These are phyloP conservation scores for Dendrocincla fuliginosa DNA, from an alignment of 2,797 vertebrate species.

Conservation along the genomic window DNA sequence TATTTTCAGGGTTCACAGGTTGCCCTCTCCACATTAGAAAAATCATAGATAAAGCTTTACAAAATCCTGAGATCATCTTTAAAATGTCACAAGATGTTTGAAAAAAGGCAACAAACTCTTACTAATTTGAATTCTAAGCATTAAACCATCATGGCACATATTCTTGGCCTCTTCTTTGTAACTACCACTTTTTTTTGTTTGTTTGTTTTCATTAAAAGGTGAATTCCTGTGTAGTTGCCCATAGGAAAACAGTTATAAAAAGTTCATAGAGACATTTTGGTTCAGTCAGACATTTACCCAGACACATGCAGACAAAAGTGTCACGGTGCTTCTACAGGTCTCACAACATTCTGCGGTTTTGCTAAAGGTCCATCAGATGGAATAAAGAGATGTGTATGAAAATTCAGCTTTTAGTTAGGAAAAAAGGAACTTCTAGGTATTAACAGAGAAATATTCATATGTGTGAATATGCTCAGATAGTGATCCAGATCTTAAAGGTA, in stretches of 20 bases:
- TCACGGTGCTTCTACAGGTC: background rate
- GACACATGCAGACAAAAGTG: background rate
- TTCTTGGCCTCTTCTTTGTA: background rate
- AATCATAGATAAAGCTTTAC: background rate
- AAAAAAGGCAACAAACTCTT: background rate
- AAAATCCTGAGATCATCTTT: background rate
- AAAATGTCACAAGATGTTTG: background rate
- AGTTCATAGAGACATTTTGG: background rate
- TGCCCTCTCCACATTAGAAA: background rate
- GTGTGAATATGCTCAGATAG: background rate
- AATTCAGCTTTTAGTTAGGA: background rate
- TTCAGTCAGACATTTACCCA: background rate
- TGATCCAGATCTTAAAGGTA: background rate
- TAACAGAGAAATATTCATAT: background rate
- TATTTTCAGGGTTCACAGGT: background rate
- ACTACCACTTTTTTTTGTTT: background rate
- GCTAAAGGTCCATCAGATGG: background rate
- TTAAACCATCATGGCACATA: background rate
- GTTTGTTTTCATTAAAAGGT: background rate
- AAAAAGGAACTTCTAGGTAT: background rate
- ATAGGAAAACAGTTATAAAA: background rate
- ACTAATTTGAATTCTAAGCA: background rate
- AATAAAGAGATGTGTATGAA: background rate
- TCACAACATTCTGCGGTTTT: background rate
- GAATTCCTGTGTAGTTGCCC: background rate